These are phyloP conservation scores for Parelbella ahira DNA, from an alignment of 2,888 invertebrate genomes.

Conservation along the genomic window DNA sequence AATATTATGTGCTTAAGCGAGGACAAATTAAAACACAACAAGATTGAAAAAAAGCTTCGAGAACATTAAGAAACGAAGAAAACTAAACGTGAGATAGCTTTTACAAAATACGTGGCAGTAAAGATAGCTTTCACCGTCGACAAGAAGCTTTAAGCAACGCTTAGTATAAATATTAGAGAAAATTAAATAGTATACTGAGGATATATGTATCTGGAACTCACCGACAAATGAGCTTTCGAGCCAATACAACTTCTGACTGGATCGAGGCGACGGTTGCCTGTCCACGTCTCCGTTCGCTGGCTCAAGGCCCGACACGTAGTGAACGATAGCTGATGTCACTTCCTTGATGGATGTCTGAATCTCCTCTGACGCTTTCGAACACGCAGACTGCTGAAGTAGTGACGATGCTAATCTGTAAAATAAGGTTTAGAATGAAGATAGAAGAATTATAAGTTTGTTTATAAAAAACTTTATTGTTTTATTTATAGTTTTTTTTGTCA, in stretches of 20 bases:
- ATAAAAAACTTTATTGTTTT: no score
- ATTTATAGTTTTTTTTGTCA: no score
- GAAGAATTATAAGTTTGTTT: no score
- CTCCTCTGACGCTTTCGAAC: constrained; percentile 81
- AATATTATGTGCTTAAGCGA: constrained; percentile 16
- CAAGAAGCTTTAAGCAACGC: not conserved
- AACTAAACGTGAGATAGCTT: constrained; percentile 4
- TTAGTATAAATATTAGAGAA: no score
- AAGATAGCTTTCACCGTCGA: no score
- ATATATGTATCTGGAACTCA: constrained; percentile 35
- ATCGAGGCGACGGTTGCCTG: constrained; percentile 77
- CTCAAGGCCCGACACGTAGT: constrained; percentile 89
- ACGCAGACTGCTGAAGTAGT: constrained; percentile 71
- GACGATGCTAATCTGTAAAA: constrained; percentile 84
- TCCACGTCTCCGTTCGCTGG: constrained; percentile 80
- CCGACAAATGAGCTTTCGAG: constrained; percentile 92
- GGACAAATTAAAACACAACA: constrained; percentile 6
- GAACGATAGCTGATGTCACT: constrained; percentile 95
- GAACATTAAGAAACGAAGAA: not conserved
- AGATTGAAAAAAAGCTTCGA: constrained; percentile 6
- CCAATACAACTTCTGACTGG: constrained; percentile 90
- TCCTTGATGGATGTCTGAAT: constrained; percentile 94
- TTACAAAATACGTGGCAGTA: no score
- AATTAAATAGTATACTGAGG: no score
- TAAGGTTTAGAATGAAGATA: no score